phyloP scores from a whole-genome alignment of 2,113 vertebrate species.

The Alligator sinensis region DNA sequence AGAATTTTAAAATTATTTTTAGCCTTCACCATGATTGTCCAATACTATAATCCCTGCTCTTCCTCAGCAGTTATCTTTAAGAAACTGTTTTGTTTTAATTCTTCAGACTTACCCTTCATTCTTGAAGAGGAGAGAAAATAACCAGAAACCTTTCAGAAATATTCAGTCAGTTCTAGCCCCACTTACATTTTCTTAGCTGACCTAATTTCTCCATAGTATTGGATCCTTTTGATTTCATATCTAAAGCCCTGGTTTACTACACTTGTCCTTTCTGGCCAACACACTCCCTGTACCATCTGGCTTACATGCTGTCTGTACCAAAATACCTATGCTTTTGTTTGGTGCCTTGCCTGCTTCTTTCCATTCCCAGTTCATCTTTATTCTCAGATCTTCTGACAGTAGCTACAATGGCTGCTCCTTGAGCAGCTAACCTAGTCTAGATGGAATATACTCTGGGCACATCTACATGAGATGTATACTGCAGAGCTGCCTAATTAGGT shows the following conservation, averaged over 20 bases:
- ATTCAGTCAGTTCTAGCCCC: not conserved
- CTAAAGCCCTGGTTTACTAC: not conserved
- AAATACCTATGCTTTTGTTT: not conserved
- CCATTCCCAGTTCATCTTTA: not conserved
- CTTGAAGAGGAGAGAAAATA: not conserved
- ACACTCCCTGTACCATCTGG: not conserved
- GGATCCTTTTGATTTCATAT: not conserved
- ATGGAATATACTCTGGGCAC: not conserved
- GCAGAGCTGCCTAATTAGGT: too few species aligned
- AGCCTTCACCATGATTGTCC: not conserved
- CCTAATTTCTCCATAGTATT: not conserved
- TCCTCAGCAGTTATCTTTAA: not conserved
- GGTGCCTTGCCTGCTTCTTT: not conserved
- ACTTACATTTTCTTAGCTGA: not conserved
- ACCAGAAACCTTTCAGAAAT: not conserved
- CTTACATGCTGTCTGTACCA: not conserved
- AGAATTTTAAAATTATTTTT: not conserved
- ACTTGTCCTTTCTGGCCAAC: not conserved
- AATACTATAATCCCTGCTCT: not conserved
- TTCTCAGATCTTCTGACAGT: not conserved
- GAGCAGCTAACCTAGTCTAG: not conserved
- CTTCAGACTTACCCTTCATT: not conserved
- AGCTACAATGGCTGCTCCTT: not conserved
- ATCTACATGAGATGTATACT: too few species aligned
- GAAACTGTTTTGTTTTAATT: not conserved